These are phyloP conservation scores for Crocidura indochinensis DNA, from an alignment of 2,797 vertebrate genomes.

Conservation along the genomic window DNA sequence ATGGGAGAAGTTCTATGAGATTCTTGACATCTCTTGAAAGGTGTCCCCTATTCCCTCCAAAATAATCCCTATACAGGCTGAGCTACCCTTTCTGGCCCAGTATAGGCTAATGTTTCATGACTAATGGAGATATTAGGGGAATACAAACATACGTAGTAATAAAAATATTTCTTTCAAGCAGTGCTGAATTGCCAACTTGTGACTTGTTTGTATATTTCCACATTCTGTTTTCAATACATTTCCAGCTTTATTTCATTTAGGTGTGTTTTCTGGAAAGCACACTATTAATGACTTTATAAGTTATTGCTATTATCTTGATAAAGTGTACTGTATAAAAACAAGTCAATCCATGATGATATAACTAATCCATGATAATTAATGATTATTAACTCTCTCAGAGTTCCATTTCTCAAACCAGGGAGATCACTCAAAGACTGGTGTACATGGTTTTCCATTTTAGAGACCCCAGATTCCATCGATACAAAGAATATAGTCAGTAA, in stretches of 20 bases:
- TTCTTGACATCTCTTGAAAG: too few relatives aligned
- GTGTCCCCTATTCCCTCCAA: too few relatives aligned
- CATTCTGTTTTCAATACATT: neutral
- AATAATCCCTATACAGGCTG: too few relatives aligned
- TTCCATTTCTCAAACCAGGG: neutral
- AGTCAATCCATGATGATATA: neutral
- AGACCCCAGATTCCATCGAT: too few relatives aligned
- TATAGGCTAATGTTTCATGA: too few relatives aligned
- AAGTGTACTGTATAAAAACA: neutral
- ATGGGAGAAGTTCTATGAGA: too few relatives aligned
- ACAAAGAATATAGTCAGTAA: too few relatives aligned
- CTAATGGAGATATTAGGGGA: too few relatives aligned
- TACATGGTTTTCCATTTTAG: too few relatives aligned
- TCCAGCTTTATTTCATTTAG: neutral
- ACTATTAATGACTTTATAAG: neutral
- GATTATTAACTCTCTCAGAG: neutral
- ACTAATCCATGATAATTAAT: neutral
- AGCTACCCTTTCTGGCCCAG: too few relatives aligned
- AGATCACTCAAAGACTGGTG: too few relatives aligned
- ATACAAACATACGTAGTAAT: neutral
- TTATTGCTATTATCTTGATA: neutral
- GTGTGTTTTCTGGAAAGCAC: neutral
- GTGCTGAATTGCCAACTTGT: neutral
- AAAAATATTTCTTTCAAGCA: neutral
- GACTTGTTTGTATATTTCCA: neutral